Conservation (phyloP, 2,888 invertebrate species). For the Philhelius pedissequus region DNA sequence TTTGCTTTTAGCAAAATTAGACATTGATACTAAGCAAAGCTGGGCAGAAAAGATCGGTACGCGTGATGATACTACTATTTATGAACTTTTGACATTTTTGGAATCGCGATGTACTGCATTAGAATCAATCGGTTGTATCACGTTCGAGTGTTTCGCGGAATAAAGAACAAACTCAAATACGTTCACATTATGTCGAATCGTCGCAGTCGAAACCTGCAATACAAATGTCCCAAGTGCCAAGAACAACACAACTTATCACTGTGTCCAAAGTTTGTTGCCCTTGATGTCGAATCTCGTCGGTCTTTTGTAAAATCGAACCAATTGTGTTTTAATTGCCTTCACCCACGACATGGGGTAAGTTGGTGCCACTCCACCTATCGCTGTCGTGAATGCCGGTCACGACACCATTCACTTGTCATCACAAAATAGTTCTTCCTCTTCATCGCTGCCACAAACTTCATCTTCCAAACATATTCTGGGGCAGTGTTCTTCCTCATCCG, state of each 20-base stretch:
- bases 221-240: conserved; percentile 4
- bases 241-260: not conserved
- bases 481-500: not conserved
- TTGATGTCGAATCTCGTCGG: not conserved
- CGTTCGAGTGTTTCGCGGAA: not conserved
- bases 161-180: not conserved
- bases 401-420: conserved; percentile 14
- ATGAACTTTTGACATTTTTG: too few relatives aligned
- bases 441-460: not conserved
- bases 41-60: too few relatives aligned
- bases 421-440: not conserved
- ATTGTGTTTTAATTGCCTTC: not conserved
- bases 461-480: not conserved
- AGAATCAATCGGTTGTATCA: not conserved
- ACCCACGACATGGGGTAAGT: not conserved
- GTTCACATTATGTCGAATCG: not conserved
- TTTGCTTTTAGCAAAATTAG: too few relatives aligned
- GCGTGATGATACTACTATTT: too few relatives aligned
- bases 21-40: too few relatives aligned
- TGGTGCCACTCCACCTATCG: not conserved
- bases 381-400: conserved; percentile 3
- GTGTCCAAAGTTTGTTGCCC: not conserved
- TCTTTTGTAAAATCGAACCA: not conserved
- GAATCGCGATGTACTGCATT: too few relatives aligned
- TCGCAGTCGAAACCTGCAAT: not conserved